Evolutionary conservation across 2,888 invertebrate genomes (phyloP), one percentile per base, ranked within the genome.

Genomic region (Drosophila stalkeri): DNA sequence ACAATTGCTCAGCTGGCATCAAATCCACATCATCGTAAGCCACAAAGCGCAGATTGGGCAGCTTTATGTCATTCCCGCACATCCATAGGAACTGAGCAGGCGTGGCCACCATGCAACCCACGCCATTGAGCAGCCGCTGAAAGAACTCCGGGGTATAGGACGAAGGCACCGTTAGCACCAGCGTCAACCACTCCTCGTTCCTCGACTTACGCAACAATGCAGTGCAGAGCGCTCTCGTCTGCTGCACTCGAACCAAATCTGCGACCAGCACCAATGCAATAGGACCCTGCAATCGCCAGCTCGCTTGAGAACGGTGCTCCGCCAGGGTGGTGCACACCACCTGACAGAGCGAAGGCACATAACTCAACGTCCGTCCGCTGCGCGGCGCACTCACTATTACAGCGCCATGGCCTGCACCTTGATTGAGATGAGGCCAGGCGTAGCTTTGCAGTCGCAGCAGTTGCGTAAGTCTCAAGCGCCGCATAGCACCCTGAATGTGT

Each of bases 371-470:
- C 9, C 89, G 88, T 7, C 85, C 85, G 47, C 90, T 89, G 16
- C 64, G 64, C 2, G 88, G 86, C 0, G 82, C 77, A 51, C 73
- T 67, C 5, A 89, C 73, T 8, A 87, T 66, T 20, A 85, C 49
- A 2, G 72, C 82, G 0, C 90, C 82, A 33, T 80, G 55, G 0
- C 39, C 67, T 1, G 46, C 6, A 0, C 71, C 74, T 3, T 20
- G 12, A 7, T 16, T 11, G 7, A 85, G 37, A 23, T 87, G 67
- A 0, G 82, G 72, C 85, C 85, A 89, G 0, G 85, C 67, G 52
- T 82, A 80, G 66, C 88, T 87, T 56, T 85, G 88, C n/a, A 85
- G n/a, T 3, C 85, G 82, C 37, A 71, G 49, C 57, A 89, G 9
- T 0, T 55, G 43, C 8, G 59, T 66, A 3, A 85, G 11, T 0